Evolutionary conservation across 1,140 invertebrate species (phyloP).

Genomic region (Chironomus striatipennis): DNA sequence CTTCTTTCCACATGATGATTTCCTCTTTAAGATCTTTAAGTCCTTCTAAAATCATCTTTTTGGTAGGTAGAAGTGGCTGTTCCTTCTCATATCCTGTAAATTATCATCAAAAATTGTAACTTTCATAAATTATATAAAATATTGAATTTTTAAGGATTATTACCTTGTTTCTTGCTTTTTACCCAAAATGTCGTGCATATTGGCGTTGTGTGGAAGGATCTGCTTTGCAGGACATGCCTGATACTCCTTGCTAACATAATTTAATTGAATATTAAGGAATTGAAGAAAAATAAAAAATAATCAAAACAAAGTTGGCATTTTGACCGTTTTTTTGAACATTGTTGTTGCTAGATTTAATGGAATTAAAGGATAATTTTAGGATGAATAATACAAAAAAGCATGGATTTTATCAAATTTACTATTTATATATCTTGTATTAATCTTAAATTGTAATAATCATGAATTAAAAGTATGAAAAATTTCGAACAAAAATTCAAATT

Average conservation of each 20-base stretch:
- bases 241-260: background rate
- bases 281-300: too few relatives aligned
- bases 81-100: constrained; percentile 35
- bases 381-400: too few relatives aligned
- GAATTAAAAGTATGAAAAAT: too few relatives aligned
- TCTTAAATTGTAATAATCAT: too few relatives aligned
- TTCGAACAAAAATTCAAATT: too few relatives aligned
- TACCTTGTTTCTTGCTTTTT: constrained; percentile 54
- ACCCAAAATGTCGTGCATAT: constrained; percentile 47
- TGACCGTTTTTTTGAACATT: background rate
- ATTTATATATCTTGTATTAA: too few relatives aligned
- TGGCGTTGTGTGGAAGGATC: constrained; percentile 33
- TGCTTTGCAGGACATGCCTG: constrained; percentile 24
- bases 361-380: too few relatives aligned
- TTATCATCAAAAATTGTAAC: background rate
- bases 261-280: background rate
- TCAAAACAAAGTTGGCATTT: too few relatives aligned
- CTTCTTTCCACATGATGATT: constrained; percentile 54
- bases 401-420: too few relatives aligned
- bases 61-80: constrained; percentile 40
- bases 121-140: background rate
- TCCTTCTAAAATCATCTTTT: constrained; percentile 49
- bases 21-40: constrained; percentile 56
- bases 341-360: too few relatives aligned
- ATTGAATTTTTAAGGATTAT: constrained; percentile 31